Base-by-base conservation (phyloP, 1,140 invertebrate species). In the Pararge aegeria region DNA sequence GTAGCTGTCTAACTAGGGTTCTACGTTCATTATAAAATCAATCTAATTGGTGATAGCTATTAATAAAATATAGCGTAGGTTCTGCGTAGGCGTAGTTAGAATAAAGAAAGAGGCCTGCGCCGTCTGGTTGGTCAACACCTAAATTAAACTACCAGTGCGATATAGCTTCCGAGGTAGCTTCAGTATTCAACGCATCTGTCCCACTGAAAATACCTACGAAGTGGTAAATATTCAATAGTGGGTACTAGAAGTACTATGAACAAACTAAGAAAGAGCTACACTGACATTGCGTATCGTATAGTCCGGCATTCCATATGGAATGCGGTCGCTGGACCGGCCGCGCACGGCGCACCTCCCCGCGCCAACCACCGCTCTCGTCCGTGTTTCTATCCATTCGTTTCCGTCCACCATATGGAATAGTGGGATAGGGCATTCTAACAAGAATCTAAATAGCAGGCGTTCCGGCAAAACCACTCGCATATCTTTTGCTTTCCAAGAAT, bases 291-390 rank as follows among this genome's bases (percentile, higher is more conserved):
- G 70, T 83, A 78, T 73, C 79, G 70, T 83, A 78, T 73, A 87
- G 82, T 83, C 83, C 83, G 82, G 80, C 80, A 87, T 87, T 76
- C 80, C 84, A 83, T 80, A 85, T 79, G 84, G 86, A 87, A 89
- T 89, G 87, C 84, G 84, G 87, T 84, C 83, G 87, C 70, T 70
- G 75, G 72, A 81, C 82, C 82, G 78, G 80, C 83, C 81, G 80
- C 78, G 24, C 3, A 7, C 24, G 3, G 24, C 24, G 75, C 80
- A 80, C 72, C 78, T 66, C 80, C 83, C 84, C 80, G 78, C 83
- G 75, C 78, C 75, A 60, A 74, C 75, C 67, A 74, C 79, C 78
- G 71, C 78, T 82, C 78, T 80, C 83, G 80, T 80, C 75, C 78
- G 75, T 81, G 75, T 81, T 83, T 87, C 80, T 81, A 80, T 87